Evolutionary conservation across 2,888 invertebrate species (phyloP), one percentile per base, ranked within the genome.

Genomic region (Cristatella mucedo): DNA sequence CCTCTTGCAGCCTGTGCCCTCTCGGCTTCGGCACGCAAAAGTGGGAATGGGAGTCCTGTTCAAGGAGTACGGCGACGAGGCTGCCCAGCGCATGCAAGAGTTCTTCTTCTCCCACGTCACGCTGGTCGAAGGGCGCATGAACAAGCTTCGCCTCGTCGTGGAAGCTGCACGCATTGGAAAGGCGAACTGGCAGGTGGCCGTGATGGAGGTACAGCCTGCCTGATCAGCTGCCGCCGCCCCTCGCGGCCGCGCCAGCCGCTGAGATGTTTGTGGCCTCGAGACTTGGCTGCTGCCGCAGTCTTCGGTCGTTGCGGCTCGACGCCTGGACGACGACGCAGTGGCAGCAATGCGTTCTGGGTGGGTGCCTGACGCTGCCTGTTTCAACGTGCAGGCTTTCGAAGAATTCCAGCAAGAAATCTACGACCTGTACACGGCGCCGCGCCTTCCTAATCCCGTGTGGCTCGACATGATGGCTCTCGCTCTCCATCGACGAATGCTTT

Each of bases 71-170:
- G n/a, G n/a, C n/a, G n/a, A n/a, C n/a, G n/a, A n/a, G n/a, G n/a
- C n/a, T n/a, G n/a, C n/a, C n/a, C n/a, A n/a, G n/a, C n/a, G n/a
- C n/a, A n/a, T n/a, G n/a, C n/a, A n/a, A n/a, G n/a, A n/a, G 33
- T 78, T 79, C 46, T 75, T 83, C 52, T 74, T 83, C 66, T 82
- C 85, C 49, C 83, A 84, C 54, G 78, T 81, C 37, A 56, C 65
- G 3, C 45, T 67, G 44, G 57, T 67, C 44, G 66, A 67, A 47
- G 54, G 60, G 30, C 61, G 65, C 38, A 49, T 67, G 29, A 55
- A 61, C 42, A 55, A 57, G 42, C 48, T 86, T 40, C 73, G 80
- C 2, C 64, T 74, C 30, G 73, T 74, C 4, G 74, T 78, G 0
- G 73, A 80, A 53, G 65, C 71, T 5, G 80, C 80, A 0, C 79